Evolutionary conservation across 2,888 invertebrate species (phyloP), one percentile per base, ranked within the genome.

Genomic region (Sylvicola cinctus): DNA sequence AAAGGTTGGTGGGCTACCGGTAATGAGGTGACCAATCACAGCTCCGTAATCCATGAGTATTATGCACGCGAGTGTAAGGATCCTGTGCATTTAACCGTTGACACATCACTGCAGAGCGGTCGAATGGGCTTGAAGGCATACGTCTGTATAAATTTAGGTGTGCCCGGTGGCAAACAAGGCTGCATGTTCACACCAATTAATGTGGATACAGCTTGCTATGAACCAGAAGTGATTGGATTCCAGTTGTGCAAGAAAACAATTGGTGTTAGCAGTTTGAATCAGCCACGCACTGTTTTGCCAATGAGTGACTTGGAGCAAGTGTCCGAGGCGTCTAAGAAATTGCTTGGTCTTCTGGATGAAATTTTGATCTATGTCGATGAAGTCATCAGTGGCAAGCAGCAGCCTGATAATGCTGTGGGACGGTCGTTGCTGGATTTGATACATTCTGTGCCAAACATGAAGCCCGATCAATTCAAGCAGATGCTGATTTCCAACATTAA

Each of bases 1-100:
- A 10, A 45, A 67, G 68, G 98, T 16, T 98, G 98, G 98, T 96
- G 81, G 81, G 93, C 95, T 2, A 98, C 96, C 1, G 93, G 95
- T 34, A 78, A 85, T 45, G 95, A 96, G 59, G 90, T 98, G 29
- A 91, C 95, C 1, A 90, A 87, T 51, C 93, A 93, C 61, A 93
- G 93, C 35, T 85, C 90, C 0, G 83, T 95, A 35, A 95, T 95
- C 53, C 95, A 95, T 51, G 93, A 95, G 55, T 95, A 95, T 61
- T 95, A 95, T 58, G 74, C 90, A 10, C 71, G 91, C 41, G 93
- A 93, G 61, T 87, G 88, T 53, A 80, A 80, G 47, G 81, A 80
- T 58, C 93, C 95, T 0, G 78, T 98, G 30, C 93, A 96, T 57
- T 67, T 98, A 44, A 93, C 95, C 11, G 72, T 98, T 35, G 96